Conservation (phyloP, 2,888 invertebrate genomes). For the Melanostoma mellinum region DNA sequence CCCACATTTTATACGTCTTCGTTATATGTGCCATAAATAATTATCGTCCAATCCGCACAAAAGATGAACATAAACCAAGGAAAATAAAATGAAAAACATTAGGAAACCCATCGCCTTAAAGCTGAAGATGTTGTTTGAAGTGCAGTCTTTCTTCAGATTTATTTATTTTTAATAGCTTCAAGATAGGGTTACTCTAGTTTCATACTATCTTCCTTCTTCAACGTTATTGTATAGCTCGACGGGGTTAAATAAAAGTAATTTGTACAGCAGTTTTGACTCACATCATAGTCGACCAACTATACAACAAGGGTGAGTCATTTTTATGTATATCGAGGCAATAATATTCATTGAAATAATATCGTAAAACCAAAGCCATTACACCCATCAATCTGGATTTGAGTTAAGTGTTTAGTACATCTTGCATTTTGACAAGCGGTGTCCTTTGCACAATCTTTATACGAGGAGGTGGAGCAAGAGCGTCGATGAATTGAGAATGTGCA, state of each 20-base stretch:
- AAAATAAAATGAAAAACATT: constrained; percentile 3
- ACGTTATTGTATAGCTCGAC: constrained; percentile 43
- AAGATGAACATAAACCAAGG: not conserved
- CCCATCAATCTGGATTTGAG: not conserved
- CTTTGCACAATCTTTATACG: constrained; percentile 33
- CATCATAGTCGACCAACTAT: no score
- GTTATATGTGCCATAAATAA: constrained; percentile 70
- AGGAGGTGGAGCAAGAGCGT: not conserved
- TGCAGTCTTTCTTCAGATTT: constrained; percentile 36
- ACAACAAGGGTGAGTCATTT: constrained; percentile 4
- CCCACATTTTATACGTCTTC: constrained; percentile 63
- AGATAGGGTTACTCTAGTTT: not conserved
- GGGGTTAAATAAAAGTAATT: no score
- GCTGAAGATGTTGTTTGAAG: constrained; percentile 11
- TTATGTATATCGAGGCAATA: constrained; percentile 21
- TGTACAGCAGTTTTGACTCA: no score
- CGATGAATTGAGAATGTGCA: no score
- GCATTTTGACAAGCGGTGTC: constrained; percentile 12
- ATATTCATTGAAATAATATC: constrained; percentile 34
- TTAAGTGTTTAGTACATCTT: not conserved
- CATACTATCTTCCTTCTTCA: not conserved
- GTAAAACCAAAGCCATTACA: constrained; percentile 28
- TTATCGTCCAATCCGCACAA: constrained; percentile 44
- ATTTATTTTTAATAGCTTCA: constrained; percentile 57
- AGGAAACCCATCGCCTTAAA: not conserved